A percentile compares a stretch with the other conserved stretches of the same genome.
Evolutionary conservation across 2,797 vertebrate genomes (phyloP).

Genomic region (Xiphorhynchus erythropygius): DNA sequence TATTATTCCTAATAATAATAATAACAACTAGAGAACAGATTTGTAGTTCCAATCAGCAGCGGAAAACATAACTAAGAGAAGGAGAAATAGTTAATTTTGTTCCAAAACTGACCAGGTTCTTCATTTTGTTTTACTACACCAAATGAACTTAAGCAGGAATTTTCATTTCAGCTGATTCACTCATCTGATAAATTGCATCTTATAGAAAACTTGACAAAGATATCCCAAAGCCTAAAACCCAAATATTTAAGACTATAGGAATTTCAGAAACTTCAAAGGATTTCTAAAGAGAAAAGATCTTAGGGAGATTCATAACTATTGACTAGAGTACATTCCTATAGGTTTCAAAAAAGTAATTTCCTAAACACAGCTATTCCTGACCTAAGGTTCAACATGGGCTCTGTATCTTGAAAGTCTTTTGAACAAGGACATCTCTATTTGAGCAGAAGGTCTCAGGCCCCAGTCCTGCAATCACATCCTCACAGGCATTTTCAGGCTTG

Average conservation of each 20-base stretch:
- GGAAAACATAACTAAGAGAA: neutral
- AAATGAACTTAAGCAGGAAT: neutral
- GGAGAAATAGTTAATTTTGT: neutral
- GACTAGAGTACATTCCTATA: neutral
- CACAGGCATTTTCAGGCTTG: neutral
- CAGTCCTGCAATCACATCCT: neutral
- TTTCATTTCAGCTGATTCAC: neutral
- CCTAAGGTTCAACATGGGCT: neutral
- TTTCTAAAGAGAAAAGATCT: neutral
- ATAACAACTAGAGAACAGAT: neutral
- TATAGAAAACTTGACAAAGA: neutral
- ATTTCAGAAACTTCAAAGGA: neutral
- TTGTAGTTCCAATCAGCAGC: neutral
- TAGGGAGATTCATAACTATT: neutral
- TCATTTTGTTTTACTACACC: neutral
- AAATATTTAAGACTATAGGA: neutral
- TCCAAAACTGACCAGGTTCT: neutral
- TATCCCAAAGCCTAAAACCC: neutral
- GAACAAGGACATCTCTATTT: neutral
- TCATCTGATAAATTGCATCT: neutral
- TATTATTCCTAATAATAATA: neutral
- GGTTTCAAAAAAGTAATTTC: neutral
- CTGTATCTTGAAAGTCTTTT: neutral
- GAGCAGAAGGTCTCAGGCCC: neutral
- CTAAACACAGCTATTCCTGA: neutral